These are phyloP conservation scores for Ametastegia equiseti DNA, from an alignment of 2,888 invertebrate genomes.

Conservation along the genomic window DNA sequence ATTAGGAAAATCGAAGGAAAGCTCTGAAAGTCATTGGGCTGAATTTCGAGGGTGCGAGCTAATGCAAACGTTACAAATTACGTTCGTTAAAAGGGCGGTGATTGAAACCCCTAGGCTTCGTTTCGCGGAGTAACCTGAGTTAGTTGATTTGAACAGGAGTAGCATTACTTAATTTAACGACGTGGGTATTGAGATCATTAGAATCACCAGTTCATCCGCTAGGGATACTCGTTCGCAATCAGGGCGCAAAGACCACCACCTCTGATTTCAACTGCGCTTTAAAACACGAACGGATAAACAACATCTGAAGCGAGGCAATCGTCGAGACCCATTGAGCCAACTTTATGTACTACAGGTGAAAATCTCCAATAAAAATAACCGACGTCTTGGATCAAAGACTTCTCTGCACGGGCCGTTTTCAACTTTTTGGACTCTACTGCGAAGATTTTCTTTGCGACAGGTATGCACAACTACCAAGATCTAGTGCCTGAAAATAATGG, in stretches of 20 bases:
- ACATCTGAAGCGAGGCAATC: neutral
- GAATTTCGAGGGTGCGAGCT: neutral
- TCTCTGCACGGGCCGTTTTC: neutral
- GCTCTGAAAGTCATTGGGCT: neutral
- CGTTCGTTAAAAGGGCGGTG: neutral
- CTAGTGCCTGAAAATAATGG: neutral
- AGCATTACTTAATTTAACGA: conserved; percentile 23
- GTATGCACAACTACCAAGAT: neutral
- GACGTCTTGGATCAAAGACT: neutral
- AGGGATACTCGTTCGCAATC: conserved; percentile 20
- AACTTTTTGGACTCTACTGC: neutral
- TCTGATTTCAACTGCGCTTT: neutral
- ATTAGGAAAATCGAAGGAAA: neutral
- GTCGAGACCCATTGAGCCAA: neutral
- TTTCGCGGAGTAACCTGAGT: conserved; percentile 13
- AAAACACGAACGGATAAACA: neutral
- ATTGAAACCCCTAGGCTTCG: neutral
- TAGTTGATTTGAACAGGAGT: neutral
- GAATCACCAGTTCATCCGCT: neutral
- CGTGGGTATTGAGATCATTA: conserved; percentile 31
- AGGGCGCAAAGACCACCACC: neutral
- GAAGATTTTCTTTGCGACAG: neutral
- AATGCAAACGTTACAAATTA: conserved; percentile 21
- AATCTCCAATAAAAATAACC: neutral
- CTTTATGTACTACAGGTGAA: neutral